phyloP scores from a whole-genome alignment of 1,140 invertebrate species.

The Campoletis sonorensis region DNA sequence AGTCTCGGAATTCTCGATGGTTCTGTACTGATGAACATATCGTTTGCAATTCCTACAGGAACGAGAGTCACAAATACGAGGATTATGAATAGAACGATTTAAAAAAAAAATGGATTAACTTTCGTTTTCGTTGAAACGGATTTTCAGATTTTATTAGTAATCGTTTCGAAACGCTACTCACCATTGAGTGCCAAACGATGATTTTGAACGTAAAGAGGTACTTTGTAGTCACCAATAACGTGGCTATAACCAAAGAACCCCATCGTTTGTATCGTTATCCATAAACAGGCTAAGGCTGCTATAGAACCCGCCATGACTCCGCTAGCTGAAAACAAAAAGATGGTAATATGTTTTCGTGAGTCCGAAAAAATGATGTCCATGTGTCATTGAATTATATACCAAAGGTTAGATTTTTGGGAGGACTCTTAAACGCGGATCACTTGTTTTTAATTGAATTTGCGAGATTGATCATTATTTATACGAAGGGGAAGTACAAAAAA shows the following conservation, averaged over 20 bases:
- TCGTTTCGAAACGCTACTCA: slow-evolving; percentile 36
- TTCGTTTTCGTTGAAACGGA: background rate
- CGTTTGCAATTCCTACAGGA: slow-evolving; percentile 8
- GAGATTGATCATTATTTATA: too few species aligned
- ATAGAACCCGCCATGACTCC: slow-evolving; percentile 71
- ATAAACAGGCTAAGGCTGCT: slow-evolving; percentile 69
- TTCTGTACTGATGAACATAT: slow-evolving; percentile 16
- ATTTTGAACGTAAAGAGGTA: slow-evolving; percentile 61
- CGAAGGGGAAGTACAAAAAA: too few species aligned
- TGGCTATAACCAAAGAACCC: slow-evolving; percentile 65
- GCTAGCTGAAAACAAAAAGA: slow-evolving; percentile 63
- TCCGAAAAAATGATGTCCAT: too few species aligned
- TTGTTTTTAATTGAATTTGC: too few species aligned
- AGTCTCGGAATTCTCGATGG: background rate
- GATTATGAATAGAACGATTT: too few species aligned
- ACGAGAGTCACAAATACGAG: background rate
- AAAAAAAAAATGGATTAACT: background rate
- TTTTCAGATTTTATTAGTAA: background rate
- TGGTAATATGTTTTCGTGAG: background rate
- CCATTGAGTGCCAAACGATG: slow-evolving; percentile 52
- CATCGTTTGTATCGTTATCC: slow-evolving; percentile 68
- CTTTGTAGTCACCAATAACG: slow-evolving; percentile 60
- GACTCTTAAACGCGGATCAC: too few species aligned
- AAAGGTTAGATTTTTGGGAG: too few species aligned
- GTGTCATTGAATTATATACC: too few species aligned